Conservation (phyloP, 2,797 vertebrate genomes). For the Alca torda region DNA sequence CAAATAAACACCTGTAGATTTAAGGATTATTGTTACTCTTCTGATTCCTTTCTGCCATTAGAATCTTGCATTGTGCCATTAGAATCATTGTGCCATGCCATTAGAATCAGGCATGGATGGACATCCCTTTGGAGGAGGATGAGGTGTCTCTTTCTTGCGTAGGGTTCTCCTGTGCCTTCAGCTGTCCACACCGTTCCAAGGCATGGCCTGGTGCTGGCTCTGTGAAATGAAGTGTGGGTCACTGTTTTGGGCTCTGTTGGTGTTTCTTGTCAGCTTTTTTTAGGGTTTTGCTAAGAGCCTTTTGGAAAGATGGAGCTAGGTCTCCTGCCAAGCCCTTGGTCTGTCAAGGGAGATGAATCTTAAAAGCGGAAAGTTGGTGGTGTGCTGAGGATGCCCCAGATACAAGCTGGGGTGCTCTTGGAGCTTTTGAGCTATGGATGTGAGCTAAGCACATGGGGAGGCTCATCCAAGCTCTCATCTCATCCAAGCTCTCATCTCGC, state of each 20-base stretch:
- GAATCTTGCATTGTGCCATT: neutral
- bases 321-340: neutral
- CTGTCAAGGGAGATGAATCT: neutral
- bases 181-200: rapidly evolving
- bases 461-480: neutral
- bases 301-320: rapidly evolving
- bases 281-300: neutral
- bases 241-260: neutral
- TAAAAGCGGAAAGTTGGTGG: neutral
- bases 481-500: neutral
- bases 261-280: neutral
- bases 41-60: neutral
- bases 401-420: neutral
- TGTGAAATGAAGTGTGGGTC: rapidly evolving
- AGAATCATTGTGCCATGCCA: too few species aligned
- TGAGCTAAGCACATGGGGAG: rapidly evolving
- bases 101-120: neutral
- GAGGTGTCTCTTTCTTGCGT: neutral
- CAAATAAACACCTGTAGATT: neutral
- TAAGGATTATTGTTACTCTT: neutral
- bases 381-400: neutral
- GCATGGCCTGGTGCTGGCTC: rapidly evolving
- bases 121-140: neutral
- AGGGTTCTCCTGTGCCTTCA: rapidly evolving
- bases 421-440: rapidly evolving